Evolutionary conservation across 1,140 invertebrate species (phyloP).

Genomic region (Drosophila ohnishii): DNA sequence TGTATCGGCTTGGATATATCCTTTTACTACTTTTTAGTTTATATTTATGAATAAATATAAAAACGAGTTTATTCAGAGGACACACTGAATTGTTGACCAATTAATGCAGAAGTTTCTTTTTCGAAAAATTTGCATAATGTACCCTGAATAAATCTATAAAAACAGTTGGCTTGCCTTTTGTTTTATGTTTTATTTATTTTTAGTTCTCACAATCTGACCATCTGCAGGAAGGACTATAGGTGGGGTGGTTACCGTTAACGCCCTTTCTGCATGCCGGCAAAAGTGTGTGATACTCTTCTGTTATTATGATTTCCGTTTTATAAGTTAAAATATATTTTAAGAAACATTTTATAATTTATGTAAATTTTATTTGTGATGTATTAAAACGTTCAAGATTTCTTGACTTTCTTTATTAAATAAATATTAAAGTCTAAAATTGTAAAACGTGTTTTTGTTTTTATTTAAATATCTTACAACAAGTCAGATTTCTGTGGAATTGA

Average conservation of each 20-base stretch:
- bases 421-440: not conserved
- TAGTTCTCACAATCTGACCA: conserved; percentile 4
- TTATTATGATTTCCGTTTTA: not conserved
- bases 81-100: not conserved
- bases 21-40: not conserved
- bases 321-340: not conserved
- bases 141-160: conserved; percentile 21
- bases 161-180: not conserved
- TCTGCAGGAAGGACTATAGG: conserved; percentile 5
- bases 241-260: conserved; percentile 38
- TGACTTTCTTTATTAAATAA: not conserved
- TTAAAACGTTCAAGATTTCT: not conserved
- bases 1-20: not conserved
- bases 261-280: conserved; percentile 35
- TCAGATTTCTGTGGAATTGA: not conserved
- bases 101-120: not conserved
- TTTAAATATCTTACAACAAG: not conserved
- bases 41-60: not conserved
- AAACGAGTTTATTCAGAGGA: not conserved
- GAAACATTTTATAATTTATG: not conserved
- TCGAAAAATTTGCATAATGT: not conserved
- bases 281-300: conserved; percentile 1
- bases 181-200: conserved; percentile 9
- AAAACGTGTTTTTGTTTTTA: not conserved
- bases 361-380: not conserved